Evolutionary conservation across 1,140 invertebrate genomes (phyloP).

Genomic region (Thaumetopoea pityocampa): DNA sequence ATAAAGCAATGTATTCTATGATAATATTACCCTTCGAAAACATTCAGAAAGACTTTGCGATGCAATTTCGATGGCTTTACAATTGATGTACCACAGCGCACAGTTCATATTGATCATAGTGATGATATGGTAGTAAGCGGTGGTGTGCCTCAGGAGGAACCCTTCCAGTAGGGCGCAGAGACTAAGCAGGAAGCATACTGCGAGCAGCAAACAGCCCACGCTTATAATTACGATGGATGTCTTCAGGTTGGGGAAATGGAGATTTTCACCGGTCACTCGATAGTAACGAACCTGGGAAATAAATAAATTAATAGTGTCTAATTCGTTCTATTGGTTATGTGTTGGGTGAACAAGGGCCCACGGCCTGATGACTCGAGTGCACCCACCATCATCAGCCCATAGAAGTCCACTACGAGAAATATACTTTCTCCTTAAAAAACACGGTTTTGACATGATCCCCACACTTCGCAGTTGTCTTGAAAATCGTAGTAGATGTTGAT

Average conservation of each 20-base stretch:
- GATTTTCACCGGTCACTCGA: constrained; percentile 73
- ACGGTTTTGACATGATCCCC: too few species aligned
- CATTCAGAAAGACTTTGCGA: constrained; percentile 71
- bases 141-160: constrained; percentile 77
- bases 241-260: constrained; percentile 77
- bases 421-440: too few species aligned
- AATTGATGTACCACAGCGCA: constrained; percentile 80
- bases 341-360: too few species aligned
- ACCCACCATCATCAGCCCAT: too few species aligned
- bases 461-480: too few species aligned
- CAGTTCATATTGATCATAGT: constrained; percentile 82
- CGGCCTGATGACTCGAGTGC: too few species aligned
- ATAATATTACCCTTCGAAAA: constrained; percentile 62
- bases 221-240: constrained; percentile 77
- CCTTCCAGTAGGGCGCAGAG: constrained; percentile 77
- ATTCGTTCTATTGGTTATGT: too few species aligned
- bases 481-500: too few species aligned
- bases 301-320: not conserved
- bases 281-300: constrained; percentile 71
- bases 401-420: too few species aligned
- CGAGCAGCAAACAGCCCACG: constrained; percentile 76
- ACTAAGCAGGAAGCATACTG: constrained; percentile 76
- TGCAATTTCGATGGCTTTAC: constrained; percentile 78
- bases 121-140: constrained; percentile 79
- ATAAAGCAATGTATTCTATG: constrained; percentile 1